These are phyloP conservation scores for Mimachlamys varia DNA, from an alignment of 2,888 invertebrate genomes.

Conservation along the genomic window DNA sequence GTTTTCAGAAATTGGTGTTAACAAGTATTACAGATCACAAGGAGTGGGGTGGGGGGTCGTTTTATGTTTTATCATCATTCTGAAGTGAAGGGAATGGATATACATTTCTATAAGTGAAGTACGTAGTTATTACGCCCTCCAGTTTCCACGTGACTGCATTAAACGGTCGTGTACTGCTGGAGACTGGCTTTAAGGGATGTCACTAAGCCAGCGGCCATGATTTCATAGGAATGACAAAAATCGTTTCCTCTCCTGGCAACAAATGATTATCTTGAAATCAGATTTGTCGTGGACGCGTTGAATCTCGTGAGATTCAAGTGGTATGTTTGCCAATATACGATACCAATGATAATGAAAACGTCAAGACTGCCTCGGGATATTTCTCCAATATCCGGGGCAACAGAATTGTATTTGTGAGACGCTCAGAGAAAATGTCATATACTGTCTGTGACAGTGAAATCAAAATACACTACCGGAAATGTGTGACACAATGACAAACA, in stretches of 20 bases:
- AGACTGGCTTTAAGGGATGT: neutral
- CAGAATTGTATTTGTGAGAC: conserved; percentile 6
- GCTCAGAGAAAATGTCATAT: conserved; percentile 16
- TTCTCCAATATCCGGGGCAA: conserved; percentile 31
- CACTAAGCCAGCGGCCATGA: neutral
- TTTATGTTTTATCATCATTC: neutral
- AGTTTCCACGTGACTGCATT: neutral
- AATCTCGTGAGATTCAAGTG: conserved; percentile 32
- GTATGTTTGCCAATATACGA: conserved; percentile 33
- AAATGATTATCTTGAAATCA: conserved; percentile 20
- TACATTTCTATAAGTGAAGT: neutral
- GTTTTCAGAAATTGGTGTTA: neutral
- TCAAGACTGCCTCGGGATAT: neutral
- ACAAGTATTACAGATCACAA: neutral
- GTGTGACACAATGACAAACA: conserved; percentile 25
- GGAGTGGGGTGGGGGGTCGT: neutral
- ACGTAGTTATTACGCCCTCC: neutral
- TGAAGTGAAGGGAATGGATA: neutral
- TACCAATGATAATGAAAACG: conserved; percentile 27
- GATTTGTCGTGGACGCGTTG: conserved; percentile 17
- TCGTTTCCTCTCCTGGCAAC: conserved; percentile 14
- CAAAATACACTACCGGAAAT: conserved; percentile 4
- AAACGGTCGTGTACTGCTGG: neutral
- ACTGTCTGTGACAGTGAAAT: neutral
- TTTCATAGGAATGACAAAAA: conserved; percentile 10